Conservation (phyloP, 2,797 vertebrate species). For the Smutsia gigantea region DNA sequence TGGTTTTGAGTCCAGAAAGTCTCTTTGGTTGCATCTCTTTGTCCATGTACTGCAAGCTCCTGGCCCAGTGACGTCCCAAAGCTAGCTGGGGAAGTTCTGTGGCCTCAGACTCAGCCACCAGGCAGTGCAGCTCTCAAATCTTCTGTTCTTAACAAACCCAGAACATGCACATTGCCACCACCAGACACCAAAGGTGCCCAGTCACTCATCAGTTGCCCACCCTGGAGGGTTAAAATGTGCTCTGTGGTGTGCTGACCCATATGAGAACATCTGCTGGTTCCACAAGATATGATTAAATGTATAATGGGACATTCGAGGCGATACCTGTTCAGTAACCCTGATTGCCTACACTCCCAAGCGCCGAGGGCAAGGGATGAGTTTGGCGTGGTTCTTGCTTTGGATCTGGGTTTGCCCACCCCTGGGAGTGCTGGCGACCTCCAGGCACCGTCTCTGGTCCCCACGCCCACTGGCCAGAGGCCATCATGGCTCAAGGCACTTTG, state of each 20-base stretch:
- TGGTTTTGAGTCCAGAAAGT: neutral
- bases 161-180: neutral
- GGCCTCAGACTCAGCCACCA: too few relatives aligned
- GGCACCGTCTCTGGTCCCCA: neutral
- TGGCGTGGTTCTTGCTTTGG: neutral
- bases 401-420: neutral
- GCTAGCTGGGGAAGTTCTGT: neutral
- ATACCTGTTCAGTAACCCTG: neutral
- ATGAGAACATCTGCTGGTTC: neutral
- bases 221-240: neutral
- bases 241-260: neutral
- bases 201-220: neutral
- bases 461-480: neutral
- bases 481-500: neutral
- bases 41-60: neutral
- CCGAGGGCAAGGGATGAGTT: neutral
- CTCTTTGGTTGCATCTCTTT: neutral
- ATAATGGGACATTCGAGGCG: neutral
- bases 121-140: neutral
- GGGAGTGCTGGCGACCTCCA: neutral
- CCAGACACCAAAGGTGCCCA: neutral
- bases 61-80: neutral
- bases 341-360: too few relatives aligned
- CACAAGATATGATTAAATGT: neutral
- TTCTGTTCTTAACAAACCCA: neutral